Evolutionary conservation across 2,113 vertebrate genomes (phyloP).

Genomic region (Eulemur rufifrons): DNA sequence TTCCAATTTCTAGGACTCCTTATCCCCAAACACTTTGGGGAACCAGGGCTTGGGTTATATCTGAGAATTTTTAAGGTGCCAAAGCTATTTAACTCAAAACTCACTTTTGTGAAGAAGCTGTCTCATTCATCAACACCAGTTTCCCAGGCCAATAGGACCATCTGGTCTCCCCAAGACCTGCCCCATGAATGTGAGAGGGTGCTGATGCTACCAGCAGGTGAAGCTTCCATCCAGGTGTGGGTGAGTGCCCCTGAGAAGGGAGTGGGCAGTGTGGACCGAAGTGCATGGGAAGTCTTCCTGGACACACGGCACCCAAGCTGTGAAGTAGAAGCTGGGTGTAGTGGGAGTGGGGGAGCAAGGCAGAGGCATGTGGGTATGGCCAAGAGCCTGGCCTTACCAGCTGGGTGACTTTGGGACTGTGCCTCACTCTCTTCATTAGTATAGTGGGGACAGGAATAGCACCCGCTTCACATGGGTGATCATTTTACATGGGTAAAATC

Average conservation of each 20-base stretch:
- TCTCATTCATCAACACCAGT: background rate
- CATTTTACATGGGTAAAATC: background rate
- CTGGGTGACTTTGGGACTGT: background rate
- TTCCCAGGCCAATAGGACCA: background rate
- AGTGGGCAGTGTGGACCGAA: too few species aligned
- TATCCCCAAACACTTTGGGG: background rate
- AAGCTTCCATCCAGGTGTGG: background rate
- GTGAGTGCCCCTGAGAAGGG: background rate
- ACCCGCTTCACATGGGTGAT: background rate
- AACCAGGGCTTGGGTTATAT: background rate
- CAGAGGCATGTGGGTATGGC: background rate
- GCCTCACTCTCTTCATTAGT: background rate
- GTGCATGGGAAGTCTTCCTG: background rate
- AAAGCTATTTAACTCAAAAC: background rate
- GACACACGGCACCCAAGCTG: background rate
- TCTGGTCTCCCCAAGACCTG: background rate
- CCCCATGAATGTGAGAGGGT: background rate
- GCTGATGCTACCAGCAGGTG: background rate
- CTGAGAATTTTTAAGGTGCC: background rate
- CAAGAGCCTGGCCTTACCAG: background rate
- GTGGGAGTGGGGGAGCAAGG: background rate
- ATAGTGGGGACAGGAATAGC: background rate
- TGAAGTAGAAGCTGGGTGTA: background rate
- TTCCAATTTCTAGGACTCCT: background rate
- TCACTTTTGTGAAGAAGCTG: background rate